phyloP scores from a whole-genome alignment of 2,113 vertebrate species.

The Triplophysa siluroides region DNA sequence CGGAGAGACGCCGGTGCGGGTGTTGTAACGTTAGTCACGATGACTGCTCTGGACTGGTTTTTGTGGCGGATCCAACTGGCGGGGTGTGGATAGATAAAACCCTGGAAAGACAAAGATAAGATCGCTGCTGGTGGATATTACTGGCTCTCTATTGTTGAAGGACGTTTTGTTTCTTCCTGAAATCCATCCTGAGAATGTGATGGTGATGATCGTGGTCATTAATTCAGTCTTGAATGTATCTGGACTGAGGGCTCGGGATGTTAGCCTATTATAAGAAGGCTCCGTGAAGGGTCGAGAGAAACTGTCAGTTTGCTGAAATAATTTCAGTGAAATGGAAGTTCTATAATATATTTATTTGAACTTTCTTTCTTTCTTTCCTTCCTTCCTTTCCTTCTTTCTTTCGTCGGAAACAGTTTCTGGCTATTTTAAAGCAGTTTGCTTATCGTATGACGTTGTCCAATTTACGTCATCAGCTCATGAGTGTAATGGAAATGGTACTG shows the following conservation, averaged over 20 bases:
- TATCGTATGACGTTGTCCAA: background rate
- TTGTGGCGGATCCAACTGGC: constrained; percentile 73
- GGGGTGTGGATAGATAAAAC: constrained; percentile 76
- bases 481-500: background rate
- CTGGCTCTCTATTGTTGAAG: background rate
- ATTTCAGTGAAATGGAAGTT: background rate
- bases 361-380: no score
- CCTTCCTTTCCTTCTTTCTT: constrained; percentile 44
- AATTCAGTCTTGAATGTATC: background rate
- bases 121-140: constrained; percentile 49
- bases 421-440: background rate
- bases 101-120: constrained; percentile 60
- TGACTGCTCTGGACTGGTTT: constrained; percentile 65
- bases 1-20: constrained; percentile 40
- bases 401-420: no score
- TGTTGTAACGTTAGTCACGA: constrained; percentile 46
- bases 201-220: background rate
- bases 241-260: background rate
- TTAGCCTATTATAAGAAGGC: background rate
- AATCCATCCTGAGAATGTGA: background rate
- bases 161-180: background rate
- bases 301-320: background rate
- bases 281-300: background rate
- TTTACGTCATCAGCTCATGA: background rate
- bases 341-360: background rate